These are phyloP conservation scores for Reticulitermes speratus DNA, from an alignment of 1,140 invertebrate species.

Conservation along the genomic window DNA sequence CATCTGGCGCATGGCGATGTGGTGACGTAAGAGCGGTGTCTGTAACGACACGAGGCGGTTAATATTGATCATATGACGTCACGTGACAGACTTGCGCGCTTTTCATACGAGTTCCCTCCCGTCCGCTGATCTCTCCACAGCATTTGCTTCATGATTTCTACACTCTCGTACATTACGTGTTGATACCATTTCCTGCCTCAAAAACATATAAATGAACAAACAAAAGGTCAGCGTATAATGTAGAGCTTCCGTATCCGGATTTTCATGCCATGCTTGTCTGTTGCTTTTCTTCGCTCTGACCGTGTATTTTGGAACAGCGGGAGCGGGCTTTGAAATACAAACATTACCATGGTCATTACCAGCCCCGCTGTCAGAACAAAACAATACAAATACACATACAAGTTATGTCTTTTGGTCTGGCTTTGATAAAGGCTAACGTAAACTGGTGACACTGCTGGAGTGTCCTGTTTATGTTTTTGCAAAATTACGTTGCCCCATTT, in stretches of 20 bases:
- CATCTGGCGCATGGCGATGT: neutral
- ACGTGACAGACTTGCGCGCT: neutral
- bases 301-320: conserved; percentile 3
- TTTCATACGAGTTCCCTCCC: neutral
- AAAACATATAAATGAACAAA: neutral
- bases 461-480: neutral
- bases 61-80: conserved; percentile 2
- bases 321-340: neutral
- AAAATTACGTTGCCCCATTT: neutral
- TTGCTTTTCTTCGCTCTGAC: neutral
- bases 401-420: neutral
- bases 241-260: neutral
- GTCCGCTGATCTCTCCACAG: neutral
- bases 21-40: conserved; percentile 4
- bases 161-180: neutral
- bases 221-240: neutral
- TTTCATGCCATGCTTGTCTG: neutral
- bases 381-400: neutral
- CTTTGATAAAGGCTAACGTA: neutral
- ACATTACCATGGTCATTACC: neutral
- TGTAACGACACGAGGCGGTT: neutral
- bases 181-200: conserved; percentile 8
- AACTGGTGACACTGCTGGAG: neutral
- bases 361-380: neutral
- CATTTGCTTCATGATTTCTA: neutral